Conservation (phyloP, 2,888 invertebrate genomes). For the Micoletzkya japonica region DNA sequence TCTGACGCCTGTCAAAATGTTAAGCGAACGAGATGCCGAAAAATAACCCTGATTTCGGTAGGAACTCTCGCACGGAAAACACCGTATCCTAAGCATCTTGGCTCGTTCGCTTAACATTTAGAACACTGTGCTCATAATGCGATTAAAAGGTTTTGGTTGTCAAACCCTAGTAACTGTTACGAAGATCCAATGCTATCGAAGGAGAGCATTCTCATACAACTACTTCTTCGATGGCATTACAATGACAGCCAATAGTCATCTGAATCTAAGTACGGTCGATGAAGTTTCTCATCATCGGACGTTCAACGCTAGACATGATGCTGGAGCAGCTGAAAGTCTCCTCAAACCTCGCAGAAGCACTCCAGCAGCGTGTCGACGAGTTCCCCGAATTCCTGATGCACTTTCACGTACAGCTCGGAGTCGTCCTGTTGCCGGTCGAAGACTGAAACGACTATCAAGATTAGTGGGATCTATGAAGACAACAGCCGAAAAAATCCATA, state of each 20-base stretch:
- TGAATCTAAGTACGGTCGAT: not conserved
- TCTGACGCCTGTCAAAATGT: too few species aligned
- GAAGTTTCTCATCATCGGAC: not conserved
- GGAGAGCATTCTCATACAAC: not conserved
- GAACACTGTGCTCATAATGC: too few species aligned
- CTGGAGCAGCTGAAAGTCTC: not conserved
- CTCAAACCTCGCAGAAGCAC: slow-evolving; percentile 44
- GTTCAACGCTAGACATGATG: too few species aligned
- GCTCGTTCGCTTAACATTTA: too few species aligned
- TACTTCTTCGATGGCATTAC: not conserved
- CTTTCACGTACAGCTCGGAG: slow-evolving; percentile 63
- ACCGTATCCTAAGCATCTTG: too few species aligned
- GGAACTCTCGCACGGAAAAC: too few species aligned
- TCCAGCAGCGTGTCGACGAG: slow-evolving; percentile 63
- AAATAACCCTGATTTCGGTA: too few species aligned
- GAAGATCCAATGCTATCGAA: not conserved
- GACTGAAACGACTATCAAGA: slow-evolving; percentile 60
- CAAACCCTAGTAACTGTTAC: too few species aligned
- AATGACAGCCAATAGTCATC: not conserved
- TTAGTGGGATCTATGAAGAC: too few species aligned
- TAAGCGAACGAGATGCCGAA: too few species aligned
- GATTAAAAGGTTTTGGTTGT: too few species aligned
- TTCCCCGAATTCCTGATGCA: slow-evolving; percentile 64
- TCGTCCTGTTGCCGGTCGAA: slow-evolving; percentile 66
- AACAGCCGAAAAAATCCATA: too few species aligned